Percentiles rank a stretch among this genome's conserved stretches.
These are phyloP conservation scores for Glaucopsyche alexis DNA, from an alignment of 2,888 invertebrate genomes.

Conservation along the genomic window DNA sequence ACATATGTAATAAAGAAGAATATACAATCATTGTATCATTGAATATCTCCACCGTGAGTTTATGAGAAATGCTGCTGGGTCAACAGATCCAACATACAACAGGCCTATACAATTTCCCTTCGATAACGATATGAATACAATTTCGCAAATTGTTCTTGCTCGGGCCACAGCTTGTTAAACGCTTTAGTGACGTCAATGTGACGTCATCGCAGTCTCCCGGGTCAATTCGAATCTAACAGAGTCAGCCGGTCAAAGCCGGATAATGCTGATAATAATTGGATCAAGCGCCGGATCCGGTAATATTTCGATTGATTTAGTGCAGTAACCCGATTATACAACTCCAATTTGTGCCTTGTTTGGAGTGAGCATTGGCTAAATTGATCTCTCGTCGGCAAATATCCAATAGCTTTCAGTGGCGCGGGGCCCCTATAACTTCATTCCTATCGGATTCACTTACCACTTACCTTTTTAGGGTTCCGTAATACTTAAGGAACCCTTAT, in stretches of 20 bases:
- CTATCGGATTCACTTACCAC: too few species aligned
- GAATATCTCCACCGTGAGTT: too few species aligned
- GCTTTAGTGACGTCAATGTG: background rate
- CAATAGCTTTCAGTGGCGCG: background rate
- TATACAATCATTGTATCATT: too few species aligned
- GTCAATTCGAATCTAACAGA: background rate
- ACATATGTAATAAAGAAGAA: too few species aligned
- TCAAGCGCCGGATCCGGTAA: background rate
- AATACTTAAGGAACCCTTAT: too few species aligned
- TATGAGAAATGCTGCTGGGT: too few species aligned
- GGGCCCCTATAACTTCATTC: too few species aligned
- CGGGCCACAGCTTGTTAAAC: background rate
- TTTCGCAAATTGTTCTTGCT: too few species aligned
- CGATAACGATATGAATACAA: too few species aligned
- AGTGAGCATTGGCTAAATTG: background rate
- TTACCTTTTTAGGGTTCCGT: too few species aligned
- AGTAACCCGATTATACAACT: background rate
- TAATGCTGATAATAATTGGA: background rate
- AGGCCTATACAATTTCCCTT: too few species aligned
- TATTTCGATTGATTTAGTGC: background rate
- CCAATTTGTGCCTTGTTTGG: conserved; percentile 2
- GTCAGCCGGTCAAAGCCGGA: background rate
- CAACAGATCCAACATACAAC: too few species aligned
- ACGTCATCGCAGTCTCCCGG: background rate
- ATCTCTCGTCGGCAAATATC: background rate